Base-by-base conservation (phyloP, 2,797 vertebrate genomes). In the Diglossa cyanea region DNA sequence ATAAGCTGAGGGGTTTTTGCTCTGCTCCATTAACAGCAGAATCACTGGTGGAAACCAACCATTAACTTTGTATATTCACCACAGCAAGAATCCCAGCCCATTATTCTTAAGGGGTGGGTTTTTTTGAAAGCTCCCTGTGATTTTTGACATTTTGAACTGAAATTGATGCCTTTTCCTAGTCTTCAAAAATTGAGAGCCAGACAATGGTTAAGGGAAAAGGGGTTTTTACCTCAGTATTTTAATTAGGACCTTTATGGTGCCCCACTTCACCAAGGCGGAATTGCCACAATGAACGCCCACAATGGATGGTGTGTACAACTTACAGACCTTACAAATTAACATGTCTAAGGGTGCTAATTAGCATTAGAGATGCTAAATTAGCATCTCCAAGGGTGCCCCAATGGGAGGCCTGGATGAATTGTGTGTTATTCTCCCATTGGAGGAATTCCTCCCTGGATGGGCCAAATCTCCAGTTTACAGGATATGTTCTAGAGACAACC, bases 21-120 rank as follows among this genome's bases (percentile, higher is more conserved):
- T 93, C 89, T 88, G 88, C 91, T 96, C 96, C 94, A 95, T 97
- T 97, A 95, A 91, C 74, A 67, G 53, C 66, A 76, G 85, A 97
- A 97, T 98, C 97, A 97, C 87, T 95, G 84, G 48, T 76, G 81
- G 84, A 94, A 97, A 95, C 86, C 83, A 95, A 50, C 93, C 75
- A 96, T 93, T 94, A 60, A 61, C 90, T 67, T 37, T 2, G 5
- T 65, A 66, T 89, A 94, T 97, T 96, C 82, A 33, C 51, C 90
- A 90, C 90, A 80, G 84, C 88, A 48, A 91, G 94, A 83, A 75
- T 45, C 65, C 0, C 9, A 94, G 48, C 74, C 86, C 80, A 90
- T 75, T 96, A 85, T 93, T 94, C 90, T 80, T 40, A 65, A 44
- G 19, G 26, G 3, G 10, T 44, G 42, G 0, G 10, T 70, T 81